These are phyloP conservation scores for Hipposideros larvatus DNA, from an alignment of 2,797 vertebrate genomes.

Conservation along the genomic window DNA sequence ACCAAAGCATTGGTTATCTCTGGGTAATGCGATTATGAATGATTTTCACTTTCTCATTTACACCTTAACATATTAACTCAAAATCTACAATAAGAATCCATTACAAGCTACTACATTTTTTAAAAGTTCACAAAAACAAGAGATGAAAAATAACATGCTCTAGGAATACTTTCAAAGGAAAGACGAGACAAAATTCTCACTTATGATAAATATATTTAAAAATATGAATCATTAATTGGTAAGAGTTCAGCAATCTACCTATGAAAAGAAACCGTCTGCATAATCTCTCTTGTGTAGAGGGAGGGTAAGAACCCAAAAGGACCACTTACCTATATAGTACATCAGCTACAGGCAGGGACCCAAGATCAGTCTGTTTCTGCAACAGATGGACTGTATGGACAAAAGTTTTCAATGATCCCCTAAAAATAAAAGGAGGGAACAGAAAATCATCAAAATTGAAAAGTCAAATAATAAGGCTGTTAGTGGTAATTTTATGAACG, in stretches of 20 bases:
- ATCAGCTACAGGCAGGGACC: slow-evolving; percentile 97
- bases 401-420: slow-evolving; percentile 99
- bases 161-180: slow-evolving; percentile 31
- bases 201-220: slow-evolving; percentile 31
- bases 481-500: slow-evolving; percentile 30
- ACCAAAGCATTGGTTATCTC: not conserved
- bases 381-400: slow-evolving; percentile 98
- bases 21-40: slow-evolving; percentile 23
- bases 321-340: slow-evolving; percentile 96
- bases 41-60: slow-evolving; percentile 60
- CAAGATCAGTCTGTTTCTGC: slow-evolving; percentile 98
- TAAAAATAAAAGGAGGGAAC: slow-evolving; percentile 85
- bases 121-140: slow-evolving; percentile 7
- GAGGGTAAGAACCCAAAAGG: not conserved
- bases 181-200: slow-evolving; percentile 18
- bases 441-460: slow-evolving; percentile 76
- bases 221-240: not conserved
- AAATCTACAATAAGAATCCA: slow-evolving; percentile 52
- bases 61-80: not conserved
- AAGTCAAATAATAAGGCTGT: not conserved
- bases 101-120: slow-evolving; percentile 25
- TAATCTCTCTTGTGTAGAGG: not conserved
- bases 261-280: not conserved
- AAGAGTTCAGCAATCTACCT: slow-evolving; percentile 52
- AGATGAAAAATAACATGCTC: slow-evolving; percentile 11